Evolutionary conservation across 2,797 vertebrate species (phyloP).

Genomic region (Melanogrammus aeglefinus): DNA sequence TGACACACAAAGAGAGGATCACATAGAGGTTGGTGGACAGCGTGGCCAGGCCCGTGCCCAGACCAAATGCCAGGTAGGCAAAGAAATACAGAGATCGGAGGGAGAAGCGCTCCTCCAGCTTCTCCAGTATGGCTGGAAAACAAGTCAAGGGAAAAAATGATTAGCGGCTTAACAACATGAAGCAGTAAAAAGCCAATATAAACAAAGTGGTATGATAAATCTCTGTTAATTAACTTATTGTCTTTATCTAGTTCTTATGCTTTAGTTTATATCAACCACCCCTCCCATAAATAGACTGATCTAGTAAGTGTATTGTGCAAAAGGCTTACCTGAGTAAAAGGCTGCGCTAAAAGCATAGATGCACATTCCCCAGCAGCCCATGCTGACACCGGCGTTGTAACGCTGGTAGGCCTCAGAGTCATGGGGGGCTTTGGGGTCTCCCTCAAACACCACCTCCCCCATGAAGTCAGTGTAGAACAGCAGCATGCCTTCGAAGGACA

Average conservation of each 20-base stretch:
- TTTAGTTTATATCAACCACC: not conserved
- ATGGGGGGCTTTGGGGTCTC: constrained; percentile 90
- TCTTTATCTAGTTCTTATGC: not conserved
- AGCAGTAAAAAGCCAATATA: not conserved
- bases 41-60: constrained; percentile 93
- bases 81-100: constrained; percentile 93
- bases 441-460: constrained; percentile 97
- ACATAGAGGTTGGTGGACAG: constrained; percentile 92
- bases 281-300: not conserved
- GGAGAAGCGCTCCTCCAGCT: constrained; percentile 91
- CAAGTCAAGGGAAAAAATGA: constrained; percentile 22
- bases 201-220: not conserved
- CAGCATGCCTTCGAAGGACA: constrained; percentile 97
- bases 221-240: not conserved
- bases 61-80: constrained; percentile 91
- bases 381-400: constrained; percentile 92
- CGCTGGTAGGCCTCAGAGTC: constrained; percentile 84
- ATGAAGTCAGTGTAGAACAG: constrained; percentile 99
- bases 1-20: constrained; percentile 89
- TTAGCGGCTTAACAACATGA: not conserved
- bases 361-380: constrained; percentile 99
- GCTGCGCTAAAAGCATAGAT: constrained; percentile 98
- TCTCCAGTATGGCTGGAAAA: constrained; percentile 86
- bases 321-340: constrained; percentile 88
- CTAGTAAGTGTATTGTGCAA: not conserved